phyloP scores from a whole-genome alignment of 2,888 invertebrate species.

The Cataglyphis albicans region DNA sequence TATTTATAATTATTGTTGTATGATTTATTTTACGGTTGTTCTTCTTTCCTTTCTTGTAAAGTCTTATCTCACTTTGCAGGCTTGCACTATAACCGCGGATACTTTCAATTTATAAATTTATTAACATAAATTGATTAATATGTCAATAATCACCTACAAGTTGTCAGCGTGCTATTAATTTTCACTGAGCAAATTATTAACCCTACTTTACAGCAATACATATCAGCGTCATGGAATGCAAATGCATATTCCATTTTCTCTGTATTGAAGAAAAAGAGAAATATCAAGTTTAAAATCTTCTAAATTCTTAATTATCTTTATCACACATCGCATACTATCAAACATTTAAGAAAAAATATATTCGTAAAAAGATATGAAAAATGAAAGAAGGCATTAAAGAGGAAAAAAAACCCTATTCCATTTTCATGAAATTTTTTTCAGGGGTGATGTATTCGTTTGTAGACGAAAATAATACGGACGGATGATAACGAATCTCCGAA shows the following conservation, averaged over 20 bases:
- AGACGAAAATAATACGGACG: constrained; percentile 64
- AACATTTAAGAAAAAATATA: background rate
- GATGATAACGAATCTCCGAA: constrained; percentile 55
- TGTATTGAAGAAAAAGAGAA: background rate
- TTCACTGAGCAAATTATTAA: constrained; percentile 30
- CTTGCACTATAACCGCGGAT: constrained; percentile 16
- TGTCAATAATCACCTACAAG: constrained; percentile 44
- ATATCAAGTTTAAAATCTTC: constrained; percentile 3
- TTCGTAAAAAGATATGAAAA: background rate
- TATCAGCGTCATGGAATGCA: constrained; percentile 20
- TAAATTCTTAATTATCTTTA: background rate
- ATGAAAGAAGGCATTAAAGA: no score
- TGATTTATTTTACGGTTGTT: background rate
- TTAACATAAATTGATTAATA: constrained; percentile 43
- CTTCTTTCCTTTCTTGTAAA: background rate
- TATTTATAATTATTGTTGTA: background rate
- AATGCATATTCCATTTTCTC: constrained; percentile 1
- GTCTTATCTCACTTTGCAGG: constrained; percentile 2
- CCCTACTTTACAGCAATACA: constrained; percentile 16
- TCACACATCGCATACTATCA: background rate
- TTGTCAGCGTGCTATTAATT: constrained; percentile 40
- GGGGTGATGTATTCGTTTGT: background rate
- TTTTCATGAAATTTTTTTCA: background rate
- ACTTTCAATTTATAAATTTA: constrained; percentile 49
- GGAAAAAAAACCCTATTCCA: background rate